These are phyloP conservation scores for Meiosimyza decipiens DNA, from an alignment of 2,888 invertebrate genomes.

Conservation along the genomic window DNA sequence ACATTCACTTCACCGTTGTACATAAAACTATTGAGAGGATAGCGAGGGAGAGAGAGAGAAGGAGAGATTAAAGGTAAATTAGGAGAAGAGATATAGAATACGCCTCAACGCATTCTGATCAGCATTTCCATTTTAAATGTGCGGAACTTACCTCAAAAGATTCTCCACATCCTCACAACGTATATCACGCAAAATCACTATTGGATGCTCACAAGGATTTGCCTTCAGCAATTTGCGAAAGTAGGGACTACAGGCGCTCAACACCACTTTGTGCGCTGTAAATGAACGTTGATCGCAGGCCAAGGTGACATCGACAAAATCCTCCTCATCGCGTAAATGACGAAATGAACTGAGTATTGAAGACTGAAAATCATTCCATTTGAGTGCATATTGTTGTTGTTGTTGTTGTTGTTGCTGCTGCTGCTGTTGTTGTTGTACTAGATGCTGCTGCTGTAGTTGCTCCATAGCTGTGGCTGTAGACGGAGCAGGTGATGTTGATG, in stretches of 20 bases:
- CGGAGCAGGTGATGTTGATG: slow-evolving; percentile 67
- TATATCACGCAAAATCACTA: slow-evolving; percentile 87
- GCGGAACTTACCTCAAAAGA: slow-evolving; percentile 74
- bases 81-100: not conserved
- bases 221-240: slow-evolving; percentile 88
- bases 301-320: slow-evolving; percentile 92
- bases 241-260: slow-evolving; percentile 94
- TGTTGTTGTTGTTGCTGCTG: too few species aligned
- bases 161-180: slow-evolving; percentile 88
- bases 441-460: slow-evolving; percentile 60
- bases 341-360: slow-evolving; percentile 91
- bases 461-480: slow-evolving; percentile 44
- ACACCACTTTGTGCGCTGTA: slow-evolving; percentile 89
- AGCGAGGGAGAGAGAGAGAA: not conserved
- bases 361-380: slow-evolving; percentile 95
- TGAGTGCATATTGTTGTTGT: slow-evolving; percentile 90
- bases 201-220: slow-evolving; percentile 91
- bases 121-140: too few species aligned
- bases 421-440: slow-evolving; percentile 76
- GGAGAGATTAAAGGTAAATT: slow-evolving; percentile 7
- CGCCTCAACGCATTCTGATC: too few species aligned
- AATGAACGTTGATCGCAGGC: slow-evolving; percentile 91
- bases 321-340: slow-evolving; percentile 88
- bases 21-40: slow-evolving; percentile 76
- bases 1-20: slow-evolving; percentile 93